These are phyloP conservation scores for Merodon equestris DNA, from an alignment of 2,888 invertebrate genomes.

Conservation along the genomic window DNA sequence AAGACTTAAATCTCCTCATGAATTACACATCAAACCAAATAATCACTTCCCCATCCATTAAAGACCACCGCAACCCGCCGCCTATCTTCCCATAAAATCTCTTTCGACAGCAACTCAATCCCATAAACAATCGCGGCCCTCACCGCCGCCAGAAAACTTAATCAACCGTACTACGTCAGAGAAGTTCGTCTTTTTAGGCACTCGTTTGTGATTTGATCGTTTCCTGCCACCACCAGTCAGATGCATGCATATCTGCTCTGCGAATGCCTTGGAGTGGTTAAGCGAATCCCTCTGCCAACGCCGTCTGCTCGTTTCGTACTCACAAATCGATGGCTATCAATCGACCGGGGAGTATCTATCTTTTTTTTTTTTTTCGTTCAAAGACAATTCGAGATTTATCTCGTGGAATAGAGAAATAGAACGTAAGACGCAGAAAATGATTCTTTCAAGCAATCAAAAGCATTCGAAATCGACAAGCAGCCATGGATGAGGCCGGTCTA, in stretches of 20 bases:
- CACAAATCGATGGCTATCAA: slow-evolving; percentile 41
- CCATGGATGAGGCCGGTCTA: slow-evolving; percentile 32
- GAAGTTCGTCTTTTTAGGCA: background rate
- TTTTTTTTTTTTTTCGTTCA: slow-evolving; percentile 14
- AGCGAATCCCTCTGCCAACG: background rate
- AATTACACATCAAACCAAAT: slow-evolving; percentile 14
- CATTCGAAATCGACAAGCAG: background rate
- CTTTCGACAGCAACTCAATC: slow-evolving; percentile 11
- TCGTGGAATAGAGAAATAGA: slow-evolving; percentile 9
- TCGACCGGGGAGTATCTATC: slow-evolving; percentile 48
- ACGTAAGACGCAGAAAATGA: background rate
- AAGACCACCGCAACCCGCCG: slow-evolving; percentile 7
- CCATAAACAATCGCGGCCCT: slow-evolving; percentile 26
- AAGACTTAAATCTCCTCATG: background rate
- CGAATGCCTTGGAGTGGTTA: too few species aligned
- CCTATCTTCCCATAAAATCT: slow-evolving; percentile 32
- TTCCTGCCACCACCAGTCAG: slow-evolving; percentile 23
- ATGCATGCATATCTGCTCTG: too few species aligned
- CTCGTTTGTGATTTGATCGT: slow-evolving; percentile 7
- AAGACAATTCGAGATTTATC: slow-evolving; percentile 22
- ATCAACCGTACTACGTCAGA: slow-evolving; percentile 47
- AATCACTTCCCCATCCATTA: slow-evolving; percentile 10
- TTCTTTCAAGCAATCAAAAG: too few species aligned
- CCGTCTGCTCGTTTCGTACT: background rate
- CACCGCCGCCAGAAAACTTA: slow-evolving; percentile 7